These are phyloP conservation scores for Amblyjoppa proteus DNA, from an alignment of 2,888 invertebrate genomes.

Conservation along the genomic window DNA sequence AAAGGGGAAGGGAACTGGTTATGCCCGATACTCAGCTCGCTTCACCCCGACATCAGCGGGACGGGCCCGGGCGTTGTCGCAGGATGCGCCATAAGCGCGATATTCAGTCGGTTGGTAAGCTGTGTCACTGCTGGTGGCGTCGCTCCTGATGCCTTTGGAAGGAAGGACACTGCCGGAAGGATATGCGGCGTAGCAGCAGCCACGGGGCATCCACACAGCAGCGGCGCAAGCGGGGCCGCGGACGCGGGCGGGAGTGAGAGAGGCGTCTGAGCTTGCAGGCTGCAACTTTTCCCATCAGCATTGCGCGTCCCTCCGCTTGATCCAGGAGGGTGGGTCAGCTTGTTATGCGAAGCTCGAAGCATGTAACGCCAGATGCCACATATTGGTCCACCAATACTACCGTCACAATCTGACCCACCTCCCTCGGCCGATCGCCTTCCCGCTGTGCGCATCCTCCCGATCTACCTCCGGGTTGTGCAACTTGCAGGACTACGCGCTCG, in stretches of 20 bases:
- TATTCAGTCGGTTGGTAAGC: conserved; percentile 74
- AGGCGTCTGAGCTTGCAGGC: conserved; percentile 79
- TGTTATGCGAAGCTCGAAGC: conserved; percentile 84
- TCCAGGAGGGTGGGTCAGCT: conserved; percentile 73
- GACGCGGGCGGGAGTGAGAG: conserved; percentile 54
- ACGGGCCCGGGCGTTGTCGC: conserved; percentile 66
- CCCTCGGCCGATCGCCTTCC: conserved; percentile 37
- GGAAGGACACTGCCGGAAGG: conserved; percentile 63
- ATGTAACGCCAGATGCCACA: conserved; percentile 84
- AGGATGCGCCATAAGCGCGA: conserved; percentile 72
- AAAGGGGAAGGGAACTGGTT: conserved; percentile 43
- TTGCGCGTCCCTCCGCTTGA: conserved; percentile 74
- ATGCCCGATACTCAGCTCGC: conserved; percentile 56
- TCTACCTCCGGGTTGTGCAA: neutral
- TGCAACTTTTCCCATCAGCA: conserved; percentile 84
- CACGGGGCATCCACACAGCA: conserved; percentile 54
- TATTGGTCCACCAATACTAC: conserved; percentile 80
- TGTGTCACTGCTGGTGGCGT: conserved; percentile 59
- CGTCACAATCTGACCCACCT: conserved; percentile 54
- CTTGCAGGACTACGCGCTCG: neutral
- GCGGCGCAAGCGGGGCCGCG: conserved; percentile 25
- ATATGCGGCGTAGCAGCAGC: conserved; percentile 62
- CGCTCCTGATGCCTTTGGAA: conserved; percentile 58
- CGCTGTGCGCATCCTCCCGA: conserved; percentile 40
- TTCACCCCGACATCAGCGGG: conserved; percentile 24